These are phyloP conservation scores for Oscheius sp. DNA, from an alignment of 2,888 invertebrate genomes.

Conservation along the genomic window DNA sequence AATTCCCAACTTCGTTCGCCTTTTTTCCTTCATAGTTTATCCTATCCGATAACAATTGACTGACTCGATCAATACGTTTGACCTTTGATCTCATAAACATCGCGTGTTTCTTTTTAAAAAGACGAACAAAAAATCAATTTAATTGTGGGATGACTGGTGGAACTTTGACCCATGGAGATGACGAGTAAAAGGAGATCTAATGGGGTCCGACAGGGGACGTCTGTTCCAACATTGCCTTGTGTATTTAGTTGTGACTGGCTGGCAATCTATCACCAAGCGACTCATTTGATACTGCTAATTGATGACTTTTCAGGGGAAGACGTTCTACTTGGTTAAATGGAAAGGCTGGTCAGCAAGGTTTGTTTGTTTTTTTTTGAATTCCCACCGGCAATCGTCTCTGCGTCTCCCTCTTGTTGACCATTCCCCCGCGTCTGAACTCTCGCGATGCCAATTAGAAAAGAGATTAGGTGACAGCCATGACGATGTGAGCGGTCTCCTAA, in stretches of 20 bases:
- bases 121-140: too few species aligned
- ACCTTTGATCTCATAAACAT: too few species aligned
- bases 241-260: not conserved
- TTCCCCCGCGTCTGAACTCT: slow-evolving; percentile 7
- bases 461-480: slow-evolving; percentile 24
- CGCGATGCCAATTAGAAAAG: slow-evolving; percentile 12
- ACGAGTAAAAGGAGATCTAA: too few species aligned
- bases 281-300: too few species aligned
- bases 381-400: slow-evolving; percentile 8
- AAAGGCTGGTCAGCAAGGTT: slow-evolving; percentile 57
- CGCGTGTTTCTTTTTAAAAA: too few species aligned
- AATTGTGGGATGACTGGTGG: too few species aligned
- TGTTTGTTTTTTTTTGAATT: slow-evolving; percentile 14
- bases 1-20: too few species aligned
- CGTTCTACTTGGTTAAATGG: slow-evolving; percentile 62
- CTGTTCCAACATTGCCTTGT: not conserved
- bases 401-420: slow-evolving; percentile 12
- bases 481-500: slow-evolving; percentile 12
- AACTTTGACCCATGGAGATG: too few species aligned
- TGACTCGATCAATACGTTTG: too few species aligned
- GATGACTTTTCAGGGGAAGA: slow-evolving; percentile 43
- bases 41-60: too few species aligned
- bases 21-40: too few species aligned
- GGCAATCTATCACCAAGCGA: not conserved
- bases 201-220: too few species aligned